Percentiles rank a stretch among this genome's conserved stretches.
Evolutionary conservation across 2,113 vertebrate species (phyloP).

Genomic region (Limnothrissa miodon): DNA sequence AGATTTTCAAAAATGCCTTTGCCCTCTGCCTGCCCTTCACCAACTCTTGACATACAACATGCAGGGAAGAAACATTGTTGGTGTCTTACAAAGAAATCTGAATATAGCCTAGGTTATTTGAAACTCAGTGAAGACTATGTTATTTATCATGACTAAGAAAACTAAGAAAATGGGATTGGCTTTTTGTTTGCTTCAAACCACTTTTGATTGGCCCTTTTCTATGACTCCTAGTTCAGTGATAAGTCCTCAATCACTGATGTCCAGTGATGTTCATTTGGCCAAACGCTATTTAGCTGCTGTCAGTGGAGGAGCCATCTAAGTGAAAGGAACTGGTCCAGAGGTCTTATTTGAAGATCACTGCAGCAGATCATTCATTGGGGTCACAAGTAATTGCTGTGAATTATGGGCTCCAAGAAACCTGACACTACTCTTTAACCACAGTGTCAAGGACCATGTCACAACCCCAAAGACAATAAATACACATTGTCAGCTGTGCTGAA

Average conservation of each 20-base stretch:
- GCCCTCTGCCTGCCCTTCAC: neutral
- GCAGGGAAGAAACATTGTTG: no score
- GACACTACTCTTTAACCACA: neutral
- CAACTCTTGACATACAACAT: neutral
- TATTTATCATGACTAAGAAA: neutral
- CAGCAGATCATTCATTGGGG: neutral
- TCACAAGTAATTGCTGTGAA: conserved; percentile 1
- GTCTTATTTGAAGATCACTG: neutral
- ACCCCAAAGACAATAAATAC: neutral
- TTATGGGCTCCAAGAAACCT: neutral
- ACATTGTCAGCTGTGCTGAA: neutral
- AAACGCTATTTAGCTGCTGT: neutral
- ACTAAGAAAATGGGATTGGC: neutral
- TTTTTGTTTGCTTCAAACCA: neutral
- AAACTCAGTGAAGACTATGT: neutral
- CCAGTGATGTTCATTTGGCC: neutral
- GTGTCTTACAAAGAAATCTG: neutral
- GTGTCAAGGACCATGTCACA: conserved; percentile 17
- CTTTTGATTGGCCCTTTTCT: no score
- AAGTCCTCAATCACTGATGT: neutral
- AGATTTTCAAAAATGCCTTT: neutral
- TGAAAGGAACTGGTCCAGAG: neutral
- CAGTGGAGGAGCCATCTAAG: neutral
- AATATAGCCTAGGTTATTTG: neutral
- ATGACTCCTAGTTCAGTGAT: neutral